Evolutionary conservation across 1,140 invertebrate species (phyloP), one percentile per base, ranked within the genome.

Genomic region (Drosophila repleta): DNA sequence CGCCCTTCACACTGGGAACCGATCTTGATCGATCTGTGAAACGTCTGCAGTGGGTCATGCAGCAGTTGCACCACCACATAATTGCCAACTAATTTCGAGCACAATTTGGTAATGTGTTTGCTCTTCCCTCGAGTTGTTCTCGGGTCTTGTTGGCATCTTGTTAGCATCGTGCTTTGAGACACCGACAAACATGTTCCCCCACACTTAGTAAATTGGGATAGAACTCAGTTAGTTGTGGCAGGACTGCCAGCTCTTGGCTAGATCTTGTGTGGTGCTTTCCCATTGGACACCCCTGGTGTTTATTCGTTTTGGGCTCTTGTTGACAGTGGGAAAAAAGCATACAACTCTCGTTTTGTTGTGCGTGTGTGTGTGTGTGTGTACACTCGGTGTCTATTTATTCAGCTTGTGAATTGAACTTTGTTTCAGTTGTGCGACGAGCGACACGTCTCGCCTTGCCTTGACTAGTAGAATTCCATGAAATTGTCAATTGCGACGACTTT

Each of bases 71-170:
- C 1, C 13, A 7, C 24, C 4, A 57, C 24, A 18, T 82, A 82
- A 78, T 82, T 82, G 64, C 29, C 48, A 53, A 73, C 67, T 65
- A 83, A 88, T 74, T 69, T 35, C 37, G 49, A 55, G 11, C 15
- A 68, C 65, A 61, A 68, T 68, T 68, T 56, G 52, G 71, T 74
- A 85, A 88, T 71, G 71, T 85, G 63, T 87, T 88, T 87, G 67
- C 39, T 37, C 11, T 15, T 69, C 45, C 61, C 61, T 71, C 29
- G 29, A 51, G 0, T 20, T 35, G 26, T 63, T 43, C 5, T 8
- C 7, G n/a, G 29, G 7, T 10, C 6, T 29, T 43, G n/a, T 18
- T 43, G n/a, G 39, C 39, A 32, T 35, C 39, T 43, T 43, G 39
- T 61, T 49, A 29, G 32, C 32, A 15, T 15, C n/a, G 4, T 43